Base-by-base conservation (phyloP, 2,888 invertebrate genomes). In the Drosophila ezoana region DNA sequence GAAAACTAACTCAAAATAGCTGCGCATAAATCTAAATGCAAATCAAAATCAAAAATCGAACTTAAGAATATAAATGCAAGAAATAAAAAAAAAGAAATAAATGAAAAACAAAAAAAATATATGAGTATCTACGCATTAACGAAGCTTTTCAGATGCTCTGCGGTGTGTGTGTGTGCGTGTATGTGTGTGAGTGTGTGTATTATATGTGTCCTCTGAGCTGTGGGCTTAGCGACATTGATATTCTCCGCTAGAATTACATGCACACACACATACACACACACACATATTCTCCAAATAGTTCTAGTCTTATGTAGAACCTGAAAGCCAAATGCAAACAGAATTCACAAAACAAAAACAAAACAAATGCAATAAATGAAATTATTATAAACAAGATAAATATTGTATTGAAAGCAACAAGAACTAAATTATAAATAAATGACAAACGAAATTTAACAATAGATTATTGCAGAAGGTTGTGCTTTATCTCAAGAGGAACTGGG, bases 401-500 rank as follows among this genome's bases (percentile, higher is more conserved):
- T 80, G 78, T 75, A 81, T 80, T 62, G 58, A 68, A 67, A 69
- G 49, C 72, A 72, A 69, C 60, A 54, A 51, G 38, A 77, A 72
- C 65, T 53, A 72, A 57, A 57, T 8, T 70, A 66, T 67, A 81
- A 76, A 72, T 69, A 63, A 67, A 68, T 68, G 69, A 69, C 41
- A 54, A 51, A 56, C 65, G 13, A 62, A 67, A 62, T 49, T 54
- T 63, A 72, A 63, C 63, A 54, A 54, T 54, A 44, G 37, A 37
- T 35, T 16, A 1, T 23, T 6, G 5, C 23, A 4, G 4, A 35
- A 33, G 8, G 8, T 43, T 43, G n/a, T 53, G 16, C n/a, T 43
- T 43, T 2, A 32, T 41, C 28, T 38, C n/a, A 38, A 14, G 28
- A 4, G 28, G 4, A 28, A 28, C 28, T 28, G 28, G 28, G 28